phyloP scores from a whole-genome alignment of 2,888 invertebrate species.

The Polydrusus tereticollis region DNA sequence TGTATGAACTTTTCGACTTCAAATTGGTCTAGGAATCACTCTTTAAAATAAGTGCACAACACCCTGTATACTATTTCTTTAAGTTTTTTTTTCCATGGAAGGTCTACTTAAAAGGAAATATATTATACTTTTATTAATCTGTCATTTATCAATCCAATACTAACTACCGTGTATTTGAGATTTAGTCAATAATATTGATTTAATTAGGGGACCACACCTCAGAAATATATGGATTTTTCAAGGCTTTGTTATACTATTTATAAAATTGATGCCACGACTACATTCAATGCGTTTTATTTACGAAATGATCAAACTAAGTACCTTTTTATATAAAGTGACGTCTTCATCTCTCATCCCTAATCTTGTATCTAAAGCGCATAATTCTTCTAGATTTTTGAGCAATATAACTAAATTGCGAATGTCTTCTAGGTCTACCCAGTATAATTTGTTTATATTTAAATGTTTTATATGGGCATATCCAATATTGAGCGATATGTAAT shows the following conservation, averaged over 20 bases:
- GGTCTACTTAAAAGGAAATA: no score
- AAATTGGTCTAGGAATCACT: no score
- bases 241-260: background rate
- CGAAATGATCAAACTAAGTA: no score
- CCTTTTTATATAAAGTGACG: conserved; percentile 44
- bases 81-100: no score
- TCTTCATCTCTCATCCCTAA: conserved; percentile 47
- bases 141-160: no score
- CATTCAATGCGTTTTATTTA: background rate
- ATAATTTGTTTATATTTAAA: conserved; percentile 48
- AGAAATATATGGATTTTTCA: background rate
- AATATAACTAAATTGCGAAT: conserved; percentile 41
- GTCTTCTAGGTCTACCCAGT: conserved; percentile 46
- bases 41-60: no score
- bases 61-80: no score
- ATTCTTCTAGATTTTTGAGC: conserved; percentile 43
- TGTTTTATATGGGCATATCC: conserved; percentile 42
- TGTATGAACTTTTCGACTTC: no score
- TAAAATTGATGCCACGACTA: background rate
- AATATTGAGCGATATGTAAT: conserved; percentile 35
- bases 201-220: no score
- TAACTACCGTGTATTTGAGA: no score
- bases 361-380: conserved; percentile 46
- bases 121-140: no score
- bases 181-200: no score